Evolutionary conservation across 2,113 vertebrate species (phyloP).

Genomic region (Lates calcarifer): DNA sequence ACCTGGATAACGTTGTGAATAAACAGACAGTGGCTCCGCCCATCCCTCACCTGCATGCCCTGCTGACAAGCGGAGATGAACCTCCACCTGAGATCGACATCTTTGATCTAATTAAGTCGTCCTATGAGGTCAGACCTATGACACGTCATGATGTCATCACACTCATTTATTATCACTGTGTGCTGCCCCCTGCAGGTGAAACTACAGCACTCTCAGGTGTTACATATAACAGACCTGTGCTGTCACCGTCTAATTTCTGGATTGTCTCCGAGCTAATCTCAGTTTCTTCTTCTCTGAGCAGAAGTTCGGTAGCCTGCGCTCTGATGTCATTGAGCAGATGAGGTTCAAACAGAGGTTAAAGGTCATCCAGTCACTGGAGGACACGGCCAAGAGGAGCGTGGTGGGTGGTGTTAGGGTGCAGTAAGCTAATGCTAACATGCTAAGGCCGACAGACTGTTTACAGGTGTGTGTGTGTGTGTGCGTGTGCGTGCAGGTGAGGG

Average conservation of each 20-base stretch:
- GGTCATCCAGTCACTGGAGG: constrained; percentile 97
- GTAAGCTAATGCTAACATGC: background rate
- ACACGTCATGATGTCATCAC: background rate
- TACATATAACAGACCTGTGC: too few species aligned
- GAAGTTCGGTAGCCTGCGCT: constrained; percentile 92
- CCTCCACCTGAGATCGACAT: constrained; percentile 91
- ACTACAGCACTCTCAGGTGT: background rate
- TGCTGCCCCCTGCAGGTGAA: background rate
- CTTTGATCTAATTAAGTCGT: constrained; percentile 93
- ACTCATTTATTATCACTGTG: background rate
- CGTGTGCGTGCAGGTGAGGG: constrained; percentile 88
- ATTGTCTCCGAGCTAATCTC: background rate
- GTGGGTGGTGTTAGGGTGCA: constrained; percentile 79
- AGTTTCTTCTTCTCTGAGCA: constrained; percentile 67
- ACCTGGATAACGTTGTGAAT: constrained; percentile 96
- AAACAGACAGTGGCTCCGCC: constrained; percentile 91
- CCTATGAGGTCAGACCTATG: constrained; percentile 89
- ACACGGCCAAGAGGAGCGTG: constrained; percentile 97
- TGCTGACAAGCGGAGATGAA: constrained; percentile 91
- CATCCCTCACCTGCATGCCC: constrained; percentile 93
- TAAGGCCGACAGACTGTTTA: background rate
- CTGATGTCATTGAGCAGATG: constrained; percentile 98
- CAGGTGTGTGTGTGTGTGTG: constrained; percentile 26
- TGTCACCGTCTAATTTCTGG: background rate
- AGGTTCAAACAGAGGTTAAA: constrained; percentile 98